These are phyloP conservation scores for Lasiurus cinereus DNA, from an alignment of 2,113 vertebrate species.

Conservation along the genomic window DNA sequence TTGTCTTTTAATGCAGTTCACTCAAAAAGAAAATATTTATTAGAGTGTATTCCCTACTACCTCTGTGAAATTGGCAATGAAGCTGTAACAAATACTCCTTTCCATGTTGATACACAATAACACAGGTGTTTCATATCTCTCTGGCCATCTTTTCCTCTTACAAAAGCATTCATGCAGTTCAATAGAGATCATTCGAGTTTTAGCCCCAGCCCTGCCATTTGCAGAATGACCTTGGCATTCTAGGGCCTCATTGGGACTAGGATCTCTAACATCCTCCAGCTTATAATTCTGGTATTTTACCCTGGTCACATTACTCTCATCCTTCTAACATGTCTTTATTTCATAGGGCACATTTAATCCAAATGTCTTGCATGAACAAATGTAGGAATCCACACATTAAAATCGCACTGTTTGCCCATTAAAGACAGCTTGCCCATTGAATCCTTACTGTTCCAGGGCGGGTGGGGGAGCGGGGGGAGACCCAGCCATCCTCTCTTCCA, in stretches of 20 bases:
- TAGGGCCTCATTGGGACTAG: neutral
- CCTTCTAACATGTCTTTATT: neutral
- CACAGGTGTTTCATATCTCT: neutral
- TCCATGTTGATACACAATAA: neutral
- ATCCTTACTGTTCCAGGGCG: neutral
- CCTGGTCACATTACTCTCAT: neutral
- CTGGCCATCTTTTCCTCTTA: neutral
- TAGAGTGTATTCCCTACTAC: neutral
- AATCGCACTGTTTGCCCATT: neutral
- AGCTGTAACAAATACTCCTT: neutral
- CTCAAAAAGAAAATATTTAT: neutral
- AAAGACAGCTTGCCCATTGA: neutral
- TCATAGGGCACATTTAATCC: slow-evolving; percentile 29
- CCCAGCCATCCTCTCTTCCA: slow-evolving; percentile 2
- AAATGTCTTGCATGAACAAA: neutral
- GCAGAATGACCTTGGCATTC: neutral
- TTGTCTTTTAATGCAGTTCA: neutral
- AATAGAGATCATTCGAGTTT: neutral
- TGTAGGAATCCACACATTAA: neutral
- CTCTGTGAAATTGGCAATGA: neutral
- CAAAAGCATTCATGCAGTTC: neutral
- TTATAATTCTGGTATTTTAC: neutral
- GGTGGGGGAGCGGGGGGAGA: neutral
- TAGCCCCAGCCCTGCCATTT: neutral
- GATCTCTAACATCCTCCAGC: neutral